Base-by-base conservation (phyloP, 1,140 invertebrate genomes). In the Pseudomyrmex sp. region DNA sequence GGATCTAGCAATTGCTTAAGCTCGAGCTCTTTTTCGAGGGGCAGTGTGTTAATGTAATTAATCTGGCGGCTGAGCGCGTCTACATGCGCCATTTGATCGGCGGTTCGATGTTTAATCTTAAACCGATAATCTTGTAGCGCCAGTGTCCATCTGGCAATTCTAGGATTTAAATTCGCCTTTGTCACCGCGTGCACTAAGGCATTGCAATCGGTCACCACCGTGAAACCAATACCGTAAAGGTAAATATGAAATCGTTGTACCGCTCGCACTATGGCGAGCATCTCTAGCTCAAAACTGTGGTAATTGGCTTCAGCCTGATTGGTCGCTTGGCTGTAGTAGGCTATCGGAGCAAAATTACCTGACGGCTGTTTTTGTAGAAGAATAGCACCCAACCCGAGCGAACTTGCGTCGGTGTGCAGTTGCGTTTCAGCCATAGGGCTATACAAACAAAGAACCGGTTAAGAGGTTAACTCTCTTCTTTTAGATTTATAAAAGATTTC, bases 41-140 rank as follows among this genome's bases (percentile, higher is more conserved):
- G 3, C 9, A 46, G 1, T 0, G 35, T 10, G 1, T 46, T 10
- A 0, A 46, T 2, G 7, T 46, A 65, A 0, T 0, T 0, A 1
- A 46, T 5, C 1, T 44, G 26, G 0, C 26, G 2, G 2, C 63
- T 65, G 0, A 68, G 2, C 3, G 65, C 65, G 8, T 68, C 44
- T 1, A 68, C 65, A 1, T 66, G 63, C 0, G 9, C 0, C 10
- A 66, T 66, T 1, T 13, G 26, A 0, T 1, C 3, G 0, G 7
- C 44, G 0, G 1, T 1, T 4, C 35, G 0, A 3, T 66, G 44
- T 13, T 20, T 10, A 2, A 65, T 9, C 0, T 65, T 65, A 10
- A 65, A 65, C 4, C 0, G 15, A 15, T 68, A 68, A 8, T 23
- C 13, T 1, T 68, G 46, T 1, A 68, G 3, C 0, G 8, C 46